Evolutionary conservation across 1,140 invertebrate genomes (phyloP).

Genomic region (Brachionus rubens): DNA sequence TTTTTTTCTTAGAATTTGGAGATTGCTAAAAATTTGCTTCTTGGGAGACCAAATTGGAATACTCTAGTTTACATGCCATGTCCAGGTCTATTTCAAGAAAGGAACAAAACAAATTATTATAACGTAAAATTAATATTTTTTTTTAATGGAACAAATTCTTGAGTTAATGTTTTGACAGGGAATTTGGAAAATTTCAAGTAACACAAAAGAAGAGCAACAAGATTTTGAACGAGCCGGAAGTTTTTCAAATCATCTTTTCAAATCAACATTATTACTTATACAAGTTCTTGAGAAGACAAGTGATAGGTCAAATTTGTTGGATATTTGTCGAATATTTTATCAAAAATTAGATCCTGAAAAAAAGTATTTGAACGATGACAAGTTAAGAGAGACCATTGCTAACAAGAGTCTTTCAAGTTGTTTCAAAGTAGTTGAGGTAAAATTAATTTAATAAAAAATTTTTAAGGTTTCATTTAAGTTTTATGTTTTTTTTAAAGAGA

Average conservation of each 20-base stretch:
- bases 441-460: not conserved
- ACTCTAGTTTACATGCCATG: slow-evolving; percentile 31
- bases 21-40: slow-evolving; percentile 4
- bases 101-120: slow-evolving; percentile 15
- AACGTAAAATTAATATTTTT: not conserved
- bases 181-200: slow-evolving; percentile 36
- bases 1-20: slow-evolving; percentile 13
- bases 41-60: slow-evolving; percentile 4
- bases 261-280: not conserved
- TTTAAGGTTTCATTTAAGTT: not conserved
- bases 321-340: slow-evolving; percentile 30
- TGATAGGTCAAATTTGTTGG: not conserved
- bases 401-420: not conserved
- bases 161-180: not conserved
- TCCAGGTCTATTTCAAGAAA: slow-evolving; percentile 28
- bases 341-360: slow-evolving; percentile 35
- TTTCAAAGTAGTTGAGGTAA: slow-evolving; percentile 9
- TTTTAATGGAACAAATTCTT: not conserved
- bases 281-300: not conserved
- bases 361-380: slow-evolving; percentile 40
- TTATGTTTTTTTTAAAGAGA: slow-evolving; percentile 2
- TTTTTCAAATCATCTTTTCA: slow-evolving; percentile 39
- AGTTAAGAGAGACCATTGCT: slow-evolving; percentile 1
- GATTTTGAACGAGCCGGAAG: slow-evolving; percentile 37
- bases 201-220: slow-evolving; percentile 33